Base-by-base conservation (phyloP, 2,888 invertebrate genomes). In the Teleiodes luculella region DNA sequence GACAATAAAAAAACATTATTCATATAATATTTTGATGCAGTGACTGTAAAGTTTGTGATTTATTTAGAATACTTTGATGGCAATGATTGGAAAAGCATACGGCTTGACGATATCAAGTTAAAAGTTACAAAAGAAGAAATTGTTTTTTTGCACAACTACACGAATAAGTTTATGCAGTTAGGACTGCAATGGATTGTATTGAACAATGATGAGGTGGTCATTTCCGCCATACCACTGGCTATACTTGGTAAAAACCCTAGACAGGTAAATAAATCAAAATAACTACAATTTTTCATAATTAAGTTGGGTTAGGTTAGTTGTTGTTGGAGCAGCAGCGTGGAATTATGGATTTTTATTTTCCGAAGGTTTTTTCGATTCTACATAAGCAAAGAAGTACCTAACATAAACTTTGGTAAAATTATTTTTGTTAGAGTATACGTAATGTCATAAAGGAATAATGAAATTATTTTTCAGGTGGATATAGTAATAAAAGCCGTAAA, bases 141-240 rank as follows among this genome's bases (percentile, higher is more conserved):
- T 24, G 65, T 90, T 18, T 83, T 92, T 55, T 68, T 94, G 45
- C 80, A 85, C 59, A 90, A 90, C 57, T 91, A 91, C 64, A 80
- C 76, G 59, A 76, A 87, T 3, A 90, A 92, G 66, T 90, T 95
- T 59, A 66, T 68, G 51, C 89, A 86, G 64, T 83, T 93, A 52
- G 95, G 95, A 13, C 69, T 94, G 18, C 68, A 76, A 33, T 90
- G 92, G 77, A 80, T 68, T 53, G 73, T 83, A 61, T 45, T 77
- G n/a, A 77, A 77, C 54, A 71, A 84, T 16, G 70, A 72, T 48
- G 79, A 80, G 57, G 67, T 94, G 28, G 72, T 75, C 10, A 69
- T 95, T 54, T 78, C 68, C 56, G 74, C 87, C 53, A 90, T 94
- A 58, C 95, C 95, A n/a, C 76, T 88, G 58, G 94, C 93, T 63